Percentiles rank a stretch among this genome's conserved stretches.
phyloP scores from a whole-genome alignment of 35 echinoderm and acorn worm genomes.

The Heliocidaris erythrogramma region DNA sequence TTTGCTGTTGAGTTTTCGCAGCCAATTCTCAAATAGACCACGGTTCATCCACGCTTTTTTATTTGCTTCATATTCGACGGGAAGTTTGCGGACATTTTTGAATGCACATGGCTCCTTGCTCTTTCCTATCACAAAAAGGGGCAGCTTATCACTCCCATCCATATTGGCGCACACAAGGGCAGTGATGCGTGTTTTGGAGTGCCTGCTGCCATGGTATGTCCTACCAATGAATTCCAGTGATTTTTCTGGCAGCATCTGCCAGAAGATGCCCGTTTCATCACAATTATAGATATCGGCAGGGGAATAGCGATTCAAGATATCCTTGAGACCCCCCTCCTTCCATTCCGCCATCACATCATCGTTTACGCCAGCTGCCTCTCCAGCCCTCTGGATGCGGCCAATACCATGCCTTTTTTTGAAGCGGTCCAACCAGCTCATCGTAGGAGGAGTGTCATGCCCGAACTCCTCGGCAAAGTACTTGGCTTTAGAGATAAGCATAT shows the following conservation, averaged over 20 bases:
- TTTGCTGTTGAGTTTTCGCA: constrained; percentile 43
- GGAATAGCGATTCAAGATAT: neutral
- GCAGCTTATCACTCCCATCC: no score
- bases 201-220: constrained; percentile 15
- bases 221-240: constrained; percentile 30
- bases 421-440: constrained; percentile 18
- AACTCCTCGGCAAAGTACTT: constrained; percentile 42
- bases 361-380: neutral
- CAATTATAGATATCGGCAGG: constrained; percentile 50
- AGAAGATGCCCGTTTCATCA: constrained; percentile 59
- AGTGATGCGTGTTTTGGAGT: neutral
- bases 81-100: constrained; percentile 58
- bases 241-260: constrained; percentile 44
- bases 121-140: constrained; percentile 56
- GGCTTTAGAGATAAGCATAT: constrained; percentile 35
- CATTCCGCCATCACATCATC: no score
- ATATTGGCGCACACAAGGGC: constrained; percentile 27
- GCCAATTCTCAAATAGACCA: constrained; percentile 48
- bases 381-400: neutral
- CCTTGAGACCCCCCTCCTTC: neutral
- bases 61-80: constrained; percentile 48
- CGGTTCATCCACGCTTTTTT: constrained; percentile 60
- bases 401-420: constrained; percentile 48
- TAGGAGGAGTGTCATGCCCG: neutral
- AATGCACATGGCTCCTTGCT: constrained; percentile 45